phyloP scores from a whole-genome alignment of 2,888 invertebrate species.

The Cartodere bifasciata region DNA sequence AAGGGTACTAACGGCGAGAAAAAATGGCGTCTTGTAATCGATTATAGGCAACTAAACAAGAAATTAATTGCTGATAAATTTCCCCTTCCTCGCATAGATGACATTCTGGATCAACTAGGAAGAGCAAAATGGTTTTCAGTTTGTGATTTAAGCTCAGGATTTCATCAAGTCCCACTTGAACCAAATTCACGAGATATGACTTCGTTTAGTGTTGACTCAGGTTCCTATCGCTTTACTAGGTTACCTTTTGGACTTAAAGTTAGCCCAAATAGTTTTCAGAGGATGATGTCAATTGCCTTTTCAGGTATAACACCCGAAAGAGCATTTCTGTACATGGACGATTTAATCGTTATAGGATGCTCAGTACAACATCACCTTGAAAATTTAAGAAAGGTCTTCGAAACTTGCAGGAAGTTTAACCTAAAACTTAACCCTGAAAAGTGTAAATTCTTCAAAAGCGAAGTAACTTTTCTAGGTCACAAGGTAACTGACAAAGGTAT shows the following conservation, averaged over 20 bases:
- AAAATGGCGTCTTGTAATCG: constrained; percentile 14
- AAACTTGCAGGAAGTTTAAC: constrained; percentile 8
- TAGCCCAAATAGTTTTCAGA: constrained; percentile 16
- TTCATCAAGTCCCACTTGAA: constrained; percentile 6
- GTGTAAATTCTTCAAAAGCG: constrained; percentile 10
- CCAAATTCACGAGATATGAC: constrained; percentile 11
- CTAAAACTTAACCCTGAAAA: constrained; percentile 13
- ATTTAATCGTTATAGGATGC: constrained; percentile 17
- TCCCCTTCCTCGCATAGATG: constrained; percentile 2
- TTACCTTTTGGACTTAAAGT: constrained; percentile 17
- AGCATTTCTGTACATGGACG: constrained; percentile 19
- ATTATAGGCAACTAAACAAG: constrained; percentile 8
- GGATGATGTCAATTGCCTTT: constrained; percentile 20
- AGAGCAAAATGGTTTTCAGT: constrained; percentile 10
- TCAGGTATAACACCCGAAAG: constrained; percentile 14
- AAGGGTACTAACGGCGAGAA: too few relatives aligned
- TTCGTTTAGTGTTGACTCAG: constrained; percentile 13
- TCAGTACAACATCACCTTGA: constrained; percentile 13
- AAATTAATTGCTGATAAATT: background rate
- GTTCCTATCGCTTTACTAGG: constrained; percentile 15
- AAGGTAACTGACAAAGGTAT: constrained; percentile 7
- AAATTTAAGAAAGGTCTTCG: constrained; percentile 10
- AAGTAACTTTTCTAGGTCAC: constrained; percentile 10
- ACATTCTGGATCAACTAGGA: too few relatives aligned
- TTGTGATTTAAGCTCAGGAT: constrained; percentile 6